These are phyloP conservation scores for Geranospiza caerulescens DNA, from an alignment of 2,797 vertebrate genomes.

Conservation along the genomic window DNA sequence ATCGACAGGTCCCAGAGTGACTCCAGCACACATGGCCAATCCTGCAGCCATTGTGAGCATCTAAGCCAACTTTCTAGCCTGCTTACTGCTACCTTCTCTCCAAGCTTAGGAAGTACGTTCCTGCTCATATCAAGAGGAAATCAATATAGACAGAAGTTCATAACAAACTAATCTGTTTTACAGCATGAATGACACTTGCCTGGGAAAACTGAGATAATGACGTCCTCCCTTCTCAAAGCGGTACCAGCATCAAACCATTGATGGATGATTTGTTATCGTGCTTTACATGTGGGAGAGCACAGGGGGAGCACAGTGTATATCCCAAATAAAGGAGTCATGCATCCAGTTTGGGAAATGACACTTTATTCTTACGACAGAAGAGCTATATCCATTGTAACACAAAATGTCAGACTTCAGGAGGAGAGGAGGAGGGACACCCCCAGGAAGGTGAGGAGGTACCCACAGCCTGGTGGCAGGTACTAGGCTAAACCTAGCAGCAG, in stretches of 20 bases:
- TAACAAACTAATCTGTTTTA: neutral
- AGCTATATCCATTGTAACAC: neutral
- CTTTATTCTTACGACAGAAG: constrained; percentile 36
- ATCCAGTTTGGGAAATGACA: neutral
- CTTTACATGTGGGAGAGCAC: neutral
- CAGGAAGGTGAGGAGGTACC: neutral
- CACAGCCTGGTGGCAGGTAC: neutral
- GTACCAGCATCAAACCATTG: neutral
- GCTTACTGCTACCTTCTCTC: neutral
- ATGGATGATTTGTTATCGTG: neutral
- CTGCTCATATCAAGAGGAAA: neutral
- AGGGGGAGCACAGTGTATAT: neutral
- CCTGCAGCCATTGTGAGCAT: neutral
- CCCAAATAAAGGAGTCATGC: neutral
- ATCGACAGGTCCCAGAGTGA: neutral
- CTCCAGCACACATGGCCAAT: neutral
- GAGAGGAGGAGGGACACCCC: neutral
- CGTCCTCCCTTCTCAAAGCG: neutral
- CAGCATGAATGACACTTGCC: neutral
- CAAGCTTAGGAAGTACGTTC: neutral
- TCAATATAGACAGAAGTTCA: neutral
- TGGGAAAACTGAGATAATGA: neutral
- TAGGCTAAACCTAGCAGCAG: neutral
- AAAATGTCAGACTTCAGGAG: neutral
- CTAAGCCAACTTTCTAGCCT: neutral